These are phyloP conservation scores for Drosophila testacea DNA, from an alignment of 2,888 invertebrate species.

Conservation along the genomic window DNA sequence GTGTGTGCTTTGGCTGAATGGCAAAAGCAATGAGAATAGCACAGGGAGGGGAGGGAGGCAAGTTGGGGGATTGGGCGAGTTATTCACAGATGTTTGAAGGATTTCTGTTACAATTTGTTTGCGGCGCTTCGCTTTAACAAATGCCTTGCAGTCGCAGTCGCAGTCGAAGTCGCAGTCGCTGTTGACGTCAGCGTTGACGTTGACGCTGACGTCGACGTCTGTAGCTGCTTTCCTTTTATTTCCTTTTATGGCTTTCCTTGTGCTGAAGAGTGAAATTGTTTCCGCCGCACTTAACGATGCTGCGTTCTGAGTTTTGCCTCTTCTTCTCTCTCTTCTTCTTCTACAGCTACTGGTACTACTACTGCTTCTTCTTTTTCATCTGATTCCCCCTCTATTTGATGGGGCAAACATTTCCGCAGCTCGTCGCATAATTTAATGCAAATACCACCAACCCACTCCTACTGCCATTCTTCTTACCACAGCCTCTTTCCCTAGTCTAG, in stretches of 20 bases:
- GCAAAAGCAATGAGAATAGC: slow-evolving; percentile 14
- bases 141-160: slow-evolving; percentile 21
- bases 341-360: background rate
- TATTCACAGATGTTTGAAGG: slow-evolving; percentile 75
- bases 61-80: slow-evolving; percentile 29
- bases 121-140: slow-evolving; percentile 60
- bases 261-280: slow-evolving; percentile 80
- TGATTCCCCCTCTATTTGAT: slow-evolving; percentile 56
- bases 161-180: slow-evolving; percentile 10
- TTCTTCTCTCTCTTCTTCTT: slow-evolving; percentile 12
- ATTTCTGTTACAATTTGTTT: slow-evolving; percentile 79
- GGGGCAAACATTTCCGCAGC: slow-evolving; percentile 79
- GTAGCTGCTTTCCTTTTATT: slow-evolving; percentile 66
- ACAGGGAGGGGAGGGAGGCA: background rate
- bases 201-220: slow-evolving; percentile 28
- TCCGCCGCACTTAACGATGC: slow-evolving; percentile 80
- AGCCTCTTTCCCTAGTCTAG: slow-evolving; percentile 29
- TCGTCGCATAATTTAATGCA: slow-evolving; percentile 80
- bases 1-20: slow-evolving; percentile 4
- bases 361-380: slow-evolving; percentile 15
- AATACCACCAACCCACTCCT: slow-evolving; percentile 43
- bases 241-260: slow-evolving; percentile 72
- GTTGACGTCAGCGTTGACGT: slow-evolving; percentile 24
- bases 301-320: slow-evolving; percentile 31
- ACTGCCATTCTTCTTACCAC: background rate